Percentiles rank a stretch among this genome's conserved stretches.
phyloP scores from a whole-genome alignment of 1,140 invertebrate species.

The Bombus turneri region DNA sequence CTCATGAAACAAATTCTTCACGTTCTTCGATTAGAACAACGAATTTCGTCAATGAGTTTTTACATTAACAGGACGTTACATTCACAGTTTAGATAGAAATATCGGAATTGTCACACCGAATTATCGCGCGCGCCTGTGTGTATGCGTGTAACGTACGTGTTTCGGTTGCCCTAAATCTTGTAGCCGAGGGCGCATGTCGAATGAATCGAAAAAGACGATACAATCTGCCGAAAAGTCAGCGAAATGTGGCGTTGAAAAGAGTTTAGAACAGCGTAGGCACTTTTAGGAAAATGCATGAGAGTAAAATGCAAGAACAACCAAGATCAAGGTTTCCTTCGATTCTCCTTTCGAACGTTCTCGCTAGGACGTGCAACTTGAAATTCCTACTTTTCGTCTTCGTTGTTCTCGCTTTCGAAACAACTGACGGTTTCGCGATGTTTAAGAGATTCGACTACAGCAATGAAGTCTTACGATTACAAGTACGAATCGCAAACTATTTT shows the following conservation, averaged over 20 bases:
- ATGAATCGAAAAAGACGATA: constrained; percentile 54
- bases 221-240: constrained; percentile 55
- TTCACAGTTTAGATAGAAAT: constrained; percentile 11
- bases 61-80: constrained; percentile 1
- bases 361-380: too few relatives aligned
- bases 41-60: not conserved
- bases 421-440: not conserved
- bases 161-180: constrained; percentile 19
- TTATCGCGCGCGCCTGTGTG: not conserved
- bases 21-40: not conserved
- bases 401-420: constrained; percentile 6
- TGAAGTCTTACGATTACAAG: not conserved
- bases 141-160: not conserved
- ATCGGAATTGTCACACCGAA: not conserved
- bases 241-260: constrained; percentile 59
- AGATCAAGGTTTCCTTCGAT: not conserved
- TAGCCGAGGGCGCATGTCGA: constrained; percentile 32
- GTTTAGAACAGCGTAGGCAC: constrained; percentile 79
- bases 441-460: not conserved
- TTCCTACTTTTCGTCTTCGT: not conserved
- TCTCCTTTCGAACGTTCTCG: too few relatives aligned
- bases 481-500: not conserved
- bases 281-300: constrained; percentile 75
- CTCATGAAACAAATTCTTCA: not conserved
- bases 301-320: constrained; percentile 1